Evolutionary conservation across 2,888 invertebrate genomes (phyloP).

Genomic region (Druceiella hillmani): DNA sequence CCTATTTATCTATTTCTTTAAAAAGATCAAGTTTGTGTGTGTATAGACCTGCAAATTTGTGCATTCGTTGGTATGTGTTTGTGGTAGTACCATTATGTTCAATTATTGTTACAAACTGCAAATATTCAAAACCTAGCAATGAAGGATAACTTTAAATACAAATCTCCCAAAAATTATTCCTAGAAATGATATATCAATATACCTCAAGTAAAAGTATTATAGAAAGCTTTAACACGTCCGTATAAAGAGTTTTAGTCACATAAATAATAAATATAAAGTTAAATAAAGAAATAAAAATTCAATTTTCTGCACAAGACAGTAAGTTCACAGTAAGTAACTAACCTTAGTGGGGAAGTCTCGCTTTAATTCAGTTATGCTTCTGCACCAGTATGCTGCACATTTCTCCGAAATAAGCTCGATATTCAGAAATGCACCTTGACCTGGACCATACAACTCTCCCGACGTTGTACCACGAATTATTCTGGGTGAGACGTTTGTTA

Average conservation of each 20-base stretch:
- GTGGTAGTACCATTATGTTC: no score
- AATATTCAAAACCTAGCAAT: no score
- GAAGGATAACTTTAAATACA: no score
- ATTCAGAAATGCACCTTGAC: conserved; percentile 95
- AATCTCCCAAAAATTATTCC: no score
- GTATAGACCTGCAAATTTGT: no score
- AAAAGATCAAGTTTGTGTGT: no score
- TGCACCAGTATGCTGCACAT: conserved; percentile 88
- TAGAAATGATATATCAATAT: no score
- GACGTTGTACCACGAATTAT: conserved; percentile 93
- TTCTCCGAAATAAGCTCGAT: conserved; percentile 99
- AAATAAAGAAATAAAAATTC: background rate
- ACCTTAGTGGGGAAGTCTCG: conserved; percentile 85
- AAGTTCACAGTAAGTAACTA: background rate
- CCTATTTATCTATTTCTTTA: no score
- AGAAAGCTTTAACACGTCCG: no score
- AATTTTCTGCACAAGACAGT: conserved; percentile 31
- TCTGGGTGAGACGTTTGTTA: conserved; percentile 95
- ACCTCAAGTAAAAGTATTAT: no score
- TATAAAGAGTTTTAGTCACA: background rate
- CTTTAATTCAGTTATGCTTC: conserved; percentile 82
- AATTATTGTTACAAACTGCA: no score
- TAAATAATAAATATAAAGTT: background rate
- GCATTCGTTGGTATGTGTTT: no score
- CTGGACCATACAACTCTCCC: conserved; percentile 88